Base-by-base conservation (phyloP, 2,113 vertebrate species). In the Amblyornis subalaris region DNA sequence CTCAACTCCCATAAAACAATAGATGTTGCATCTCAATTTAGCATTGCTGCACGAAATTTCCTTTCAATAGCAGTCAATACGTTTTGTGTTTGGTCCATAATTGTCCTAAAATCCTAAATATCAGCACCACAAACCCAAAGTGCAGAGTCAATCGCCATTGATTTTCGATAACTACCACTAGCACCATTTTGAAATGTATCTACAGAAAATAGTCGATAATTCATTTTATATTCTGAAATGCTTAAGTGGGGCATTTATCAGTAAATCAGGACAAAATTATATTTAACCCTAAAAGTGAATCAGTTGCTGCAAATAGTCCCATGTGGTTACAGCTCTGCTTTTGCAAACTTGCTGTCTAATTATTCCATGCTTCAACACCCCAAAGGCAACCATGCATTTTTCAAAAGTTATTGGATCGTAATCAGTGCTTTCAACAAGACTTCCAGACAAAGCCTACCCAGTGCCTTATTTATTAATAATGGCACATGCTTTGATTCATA, bases 401-500 rank as follows among this genome's bases (percentile, higher is more conserved):
- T 95, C 86, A 95, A 11, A 95, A 93, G 85, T 73, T 96, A 87
- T 86, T 85, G 94, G 74, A 89, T 70, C 47, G 6, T 69, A 95
- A 96, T 94, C 89, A 90, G 87, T 60, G 89, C 92, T 91, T 96
- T 94, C 96, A 96, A 95, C 91, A 96, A 93, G 94, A 85, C 60
- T 96, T 78, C 25, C 85, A 96, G 93, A 91, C 93, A 96, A 96
- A 95, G 69, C 85, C 90, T 93, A 81, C 53, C 91, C 91, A 88
- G 64, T 69, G 40, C 74, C 90, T 97, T 95, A 96, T 95, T 92
- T 97, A 96, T 97, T 96, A 96, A 94, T 97, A 96, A 94, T 61
- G 53, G 57, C 71, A 70, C 65, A 70, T 55, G n/a, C 90, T 97
- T 97, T 97, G 97, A 97, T 97, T 97, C 96, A 97, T 97, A 97